Evolutionary conservation across 2,797 vertebrate species (phyloP).

Genomic region (Agapornis canus): DNA sequence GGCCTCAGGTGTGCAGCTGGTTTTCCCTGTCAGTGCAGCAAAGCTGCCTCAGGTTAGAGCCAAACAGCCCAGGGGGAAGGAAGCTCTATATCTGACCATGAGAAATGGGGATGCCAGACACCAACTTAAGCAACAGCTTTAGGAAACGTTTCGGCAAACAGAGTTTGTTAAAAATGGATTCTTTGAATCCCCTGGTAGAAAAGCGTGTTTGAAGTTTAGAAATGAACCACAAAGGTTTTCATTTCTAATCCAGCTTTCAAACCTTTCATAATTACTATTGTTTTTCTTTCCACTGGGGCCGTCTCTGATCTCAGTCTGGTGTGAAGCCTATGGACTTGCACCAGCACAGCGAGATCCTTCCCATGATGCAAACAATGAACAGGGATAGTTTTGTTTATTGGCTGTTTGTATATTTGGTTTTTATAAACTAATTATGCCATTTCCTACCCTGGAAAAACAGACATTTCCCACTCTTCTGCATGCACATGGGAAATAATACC

Average conservation of each 20-base stretch:
- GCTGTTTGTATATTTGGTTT: neutral
- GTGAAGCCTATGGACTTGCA: neutral
- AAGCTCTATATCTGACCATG: neutral
- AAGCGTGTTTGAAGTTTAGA: neutral
- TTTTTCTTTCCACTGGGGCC: neutral
- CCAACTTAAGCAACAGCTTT: neutral
- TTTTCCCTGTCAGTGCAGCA: neutral
- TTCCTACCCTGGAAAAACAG: neutral
- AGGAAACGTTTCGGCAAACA: neutral
- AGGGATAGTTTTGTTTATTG: neutral
- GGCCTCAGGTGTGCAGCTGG: rapidly evolving
- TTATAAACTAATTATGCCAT: neutral
- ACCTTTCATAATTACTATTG: neutral
- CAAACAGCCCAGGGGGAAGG: neutral
- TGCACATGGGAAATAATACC: neutral
- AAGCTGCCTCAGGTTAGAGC: neutral
- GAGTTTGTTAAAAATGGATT: neutral
- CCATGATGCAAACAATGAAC: neutral
- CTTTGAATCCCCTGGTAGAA: neutral
- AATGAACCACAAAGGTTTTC: neutral
- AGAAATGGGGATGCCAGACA: neutral
- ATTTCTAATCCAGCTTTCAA: neutral
- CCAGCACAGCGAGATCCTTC: neutral
- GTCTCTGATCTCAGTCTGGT: neutral
- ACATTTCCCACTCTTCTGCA: neutral